A percentile compares a stretch with the other conserved stretches of the same genome.
phyloP scores from a whole-genome alignment of 2,888 invertebrate genomes.

The Prostheceraeus crozeri region DNA sequence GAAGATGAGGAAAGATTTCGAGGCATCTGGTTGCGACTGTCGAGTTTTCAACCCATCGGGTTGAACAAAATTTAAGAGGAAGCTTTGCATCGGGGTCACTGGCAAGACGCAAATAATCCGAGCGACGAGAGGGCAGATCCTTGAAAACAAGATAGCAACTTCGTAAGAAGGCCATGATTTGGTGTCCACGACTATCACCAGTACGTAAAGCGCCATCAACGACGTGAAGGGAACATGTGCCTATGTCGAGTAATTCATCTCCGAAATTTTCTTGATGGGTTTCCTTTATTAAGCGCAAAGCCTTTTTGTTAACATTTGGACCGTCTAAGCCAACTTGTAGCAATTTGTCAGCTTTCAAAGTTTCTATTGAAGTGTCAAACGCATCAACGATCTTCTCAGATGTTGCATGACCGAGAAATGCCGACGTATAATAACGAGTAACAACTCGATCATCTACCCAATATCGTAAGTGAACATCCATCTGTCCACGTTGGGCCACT shows the following conservation, averaged over 20 bases:
- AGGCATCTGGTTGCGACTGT: constrained; percentile 17
- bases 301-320: constrained; percentile 13
- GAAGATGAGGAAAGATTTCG: constrained; percentile 10
- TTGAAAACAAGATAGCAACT: constrained; percentile 19
- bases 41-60: constrained; percentile 15
- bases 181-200: background rate
- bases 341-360: background rate
- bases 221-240: constrained; percentile 12
- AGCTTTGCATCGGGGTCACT: constrained; percentile 3
- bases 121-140: constrained; percentile 5
- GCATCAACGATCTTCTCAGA: background rate
- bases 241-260: constrained; percentile 12
- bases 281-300: background rate
- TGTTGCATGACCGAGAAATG: constrained; percentile 25
- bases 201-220: constrained; percentile 19
- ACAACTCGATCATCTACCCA: constrained; percentile 28
- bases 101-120: constrained; percentile 15
- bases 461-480: constrained; percentile 11
- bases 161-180: constrained; percentile 3
- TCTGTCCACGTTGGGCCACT: constrained; percentile 3
- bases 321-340: constrained; percentile 16
- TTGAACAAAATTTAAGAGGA: constrained; percentile 22
- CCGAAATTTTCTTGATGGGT: no score
- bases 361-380: background rate
- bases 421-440: constrained; percentile 12